Evolutionary conservation across 2,797 vertebrate species (phyloP).

Genomic region (Rhabdophis nuchalis): DNA sequence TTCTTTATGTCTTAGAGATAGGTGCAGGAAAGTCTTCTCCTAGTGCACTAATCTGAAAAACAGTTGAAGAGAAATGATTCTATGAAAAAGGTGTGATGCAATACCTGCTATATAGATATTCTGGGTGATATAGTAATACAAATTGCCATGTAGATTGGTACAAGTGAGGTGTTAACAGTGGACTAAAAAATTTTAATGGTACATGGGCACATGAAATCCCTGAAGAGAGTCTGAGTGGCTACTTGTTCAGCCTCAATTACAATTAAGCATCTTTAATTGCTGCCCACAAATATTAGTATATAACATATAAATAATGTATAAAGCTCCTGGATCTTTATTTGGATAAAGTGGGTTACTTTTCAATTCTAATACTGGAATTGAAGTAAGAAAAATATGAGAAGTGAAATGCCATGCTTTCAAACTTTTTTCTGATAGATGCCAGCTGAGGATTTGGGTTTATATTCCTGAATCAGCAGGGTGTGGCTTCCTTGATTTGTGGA

Average conservation of each 20-base stretch:
- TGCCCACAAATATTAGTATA: neutral
- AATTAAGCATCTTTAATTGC: neutral
- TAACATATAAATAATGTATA: too few relatives aligned
- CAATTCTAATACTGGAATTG: neutral
- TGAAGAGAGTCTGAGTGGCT: neutral
- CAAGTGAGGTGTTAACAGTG: neutral
- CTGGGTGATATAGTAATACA: neutral
- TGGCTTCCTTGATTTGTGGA: neutral
- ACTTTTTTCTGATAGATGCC: neutral
- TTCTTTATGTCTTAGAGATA: neutral
- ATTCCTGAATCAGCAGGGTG: neutral
- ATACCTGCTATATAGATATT: neutral
- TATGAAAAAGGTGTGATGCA: neutral
- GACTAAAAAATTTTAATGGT: neutral
- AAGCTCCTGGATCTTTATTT: neutral
- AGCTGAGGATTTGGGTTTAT: neutral
- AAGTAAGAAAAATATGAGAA: neutral
- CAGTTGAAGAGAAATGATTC: neutral
- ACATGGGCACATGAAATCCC: neutral
- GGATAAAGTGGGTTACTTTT: neutral
- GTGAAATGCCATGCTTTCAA: neutral
- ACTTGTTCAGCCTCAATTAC: neutral
- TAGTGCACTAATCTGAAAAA: neutral
- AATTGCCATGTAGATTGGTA: neutral
- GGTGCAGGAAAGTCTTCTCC: neutral